These are phyloP conservation scores for Propithecus deckenii DNA, from an alignment of 2,797 vertebrate species.

Conservation along the genomic window DNA sequence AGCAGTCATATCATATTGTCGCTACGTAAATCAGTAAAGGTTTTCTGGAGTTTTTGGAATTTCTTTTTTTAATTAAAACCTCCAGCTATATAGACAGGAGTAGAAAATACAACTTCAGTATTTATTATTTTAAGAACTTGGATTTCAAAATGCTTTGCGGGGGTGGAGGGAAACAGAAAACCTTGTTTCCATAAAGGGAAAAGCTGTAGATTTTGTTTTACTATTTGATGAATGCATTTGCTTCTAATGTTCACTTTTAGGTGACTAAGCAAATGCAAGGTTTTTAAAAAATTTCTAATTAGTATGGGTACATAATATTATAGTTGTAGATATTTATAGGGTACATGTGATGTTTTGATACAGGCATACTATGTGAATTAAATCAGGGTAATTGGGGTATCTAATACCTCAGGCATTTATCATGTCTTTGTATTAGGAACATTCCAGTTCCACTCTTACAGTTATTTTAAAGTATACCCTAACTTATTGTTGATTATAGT, in stretches of 20 bases:
- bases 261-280: neutral
- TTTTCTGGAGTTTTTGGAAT: neutral
- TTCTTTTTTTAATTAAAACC: neutral
- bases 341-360: neutral
- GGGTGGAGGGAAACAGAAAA: neutral
- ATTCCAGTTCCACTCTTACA: neutral
- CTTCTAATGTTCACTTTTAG: neutral
- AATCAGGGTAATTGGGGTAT: neutral
- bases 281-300: neutral
- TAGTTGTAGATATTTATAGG: neutral
- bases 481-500: neutral
- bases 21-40: neutral
- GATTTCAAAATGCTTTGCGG: neutral
- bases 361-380: neutral
- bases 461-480: neutral
- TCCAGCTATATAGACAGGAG: neutral
- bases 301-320: neutral
- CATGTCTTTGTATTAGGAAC: neutral
- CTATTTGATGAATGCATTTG: conserved; percentile 4
- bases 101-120: neutral
- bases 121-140: conserved; percentile 27
- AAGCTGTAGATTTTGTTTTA: neutral
- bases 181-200: neutral
- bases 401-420: neutral
- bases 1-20: neutral